A percentile compares a stretch with the other conserved stretches of the same genome.
Evolutionary conservation across 2,888 invertebrate genomes (phyloP).

Genomic region (Sinotaia quadrata): DNA sequence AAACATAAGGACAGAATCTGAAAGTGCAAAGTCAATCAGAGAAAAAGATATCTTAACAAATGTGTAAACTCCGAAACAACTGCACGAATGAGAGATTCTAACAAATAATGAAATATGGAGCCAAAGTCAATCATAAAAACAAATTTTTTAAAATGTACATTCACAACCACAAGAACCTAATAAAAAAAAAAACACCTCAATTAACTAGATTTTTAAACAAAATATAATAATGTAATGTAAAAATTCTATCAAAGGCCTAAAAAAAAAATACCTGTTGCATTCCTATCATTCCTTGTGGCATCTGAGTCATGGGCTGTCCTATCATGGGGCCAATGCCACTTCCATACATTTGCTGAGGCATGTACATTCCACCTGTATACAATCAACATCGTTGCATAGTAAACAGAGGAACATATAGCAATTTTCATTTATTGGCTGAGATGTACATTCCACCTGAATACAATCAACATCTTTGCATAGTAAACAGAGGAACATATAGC

Average conservation of each 20-base stretch:
- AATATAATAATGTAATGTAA: no score
- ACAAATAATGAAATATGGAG: neutral
- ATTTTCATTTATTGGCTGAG: constrained; percentile 46
- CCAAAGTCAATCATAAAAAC: no score
- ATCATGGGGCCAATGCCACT: constrained; percentile 26
- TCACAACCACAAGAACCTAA: no score
- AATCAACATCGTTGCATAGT: neutral
- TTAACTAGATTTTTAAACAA: no score
- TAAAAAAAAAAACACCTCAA: no score
- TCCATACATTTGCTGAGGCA: constrained; percentile 51
- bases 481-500: neutral
- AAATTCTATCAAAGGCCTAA: no score
- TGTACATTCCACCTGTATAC: constrained; percentile 59
- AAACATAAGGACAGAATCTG: no score
- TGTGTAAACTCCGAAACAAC: no score
- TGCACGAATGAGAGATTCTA: no score
- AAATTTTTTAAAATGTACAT: no score
- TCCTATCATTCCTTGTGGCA: constrained; percentile 46
- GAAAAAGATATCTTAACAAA: no score
- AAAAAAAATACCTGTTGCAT: constrained; percentile 34
- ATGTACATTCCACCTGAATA: constrained; percentile 60
- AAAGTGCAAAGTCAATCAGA: no score
- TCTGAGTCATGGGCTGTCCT: constrained; percentile 39
- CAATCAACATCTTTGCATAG: neutral
- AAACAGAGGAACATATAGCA: neutral